phyloP scores from a whole-genome alignment of 2,113 vertebrate species.

The Melanostigma gelatinosum region DNA sequence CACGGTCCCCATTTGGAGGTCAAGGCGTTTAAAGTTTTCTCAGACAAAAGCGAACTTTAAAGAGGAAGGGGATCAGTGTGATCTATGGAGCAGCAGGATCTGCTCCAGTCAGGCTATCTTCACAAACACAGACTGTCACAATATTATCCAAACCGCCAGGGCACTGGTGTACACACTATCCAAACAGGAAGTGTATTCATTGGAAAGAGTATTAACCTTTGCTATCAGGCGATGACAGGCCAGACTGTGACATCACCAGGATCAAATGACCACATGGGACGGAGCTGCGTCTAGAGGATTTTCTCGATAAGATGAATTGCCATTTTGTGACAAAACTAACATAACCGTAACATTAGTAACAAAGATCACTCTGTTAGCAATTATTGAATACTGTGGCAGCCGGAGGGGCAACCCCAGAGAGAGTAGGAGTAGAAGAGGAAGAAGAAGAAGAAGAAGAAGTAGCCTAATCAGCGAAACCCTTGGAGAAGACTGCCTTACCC shows the following conservation, averaged over 20 bases:
- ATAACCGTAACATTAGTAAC: slow-evolving; percentile 62
- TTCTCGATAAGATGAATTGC: slow-evolving; percentile 70
- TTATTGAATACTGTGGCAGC: slow-evolving; percentile 61
- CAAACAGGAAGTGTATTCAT: slow-evolving; percentile 67
- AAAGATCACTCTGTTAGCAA: slow-evolving; percentile 67
- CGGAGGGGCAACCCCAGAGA: too few relatives aligned
- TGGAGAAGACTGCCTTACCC: too few relatives aligned
- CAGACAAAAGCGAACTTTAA: slow-evolving; percentile 5
- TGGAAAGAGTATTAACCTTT: slow-evolving; percentile 60
- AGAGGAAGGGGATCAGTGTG: slow-evolving; percentile 16
- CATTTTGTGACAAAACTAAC: slow-evolving; percentile 67
- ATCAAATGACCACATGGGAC: slow-evolving; percentile 65
- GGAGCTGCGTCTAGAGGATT: slow-evolving; percentile 52
- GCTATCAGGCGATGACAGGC: slow-evolving; percentile 62
- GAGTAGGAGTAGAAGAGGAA: too few relatives aligned
- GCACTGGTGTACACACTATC: slow-evolving; percentile 38
- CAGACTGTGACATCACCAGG: slow-evolving; percentile 67
- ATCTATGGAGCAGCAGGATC: slow-evolving; percentile 1
- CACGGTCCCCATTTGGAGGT: slow-evolving; percentile 45
- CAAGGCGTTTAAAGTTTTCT: slow-evolving; percentile 32
- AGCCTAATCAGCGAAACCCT: too few relatives aligned
- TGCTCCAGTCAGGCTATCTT: slow-evolving; percentile 28
- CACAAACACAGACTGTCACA: slow-evolving; percentile 73
- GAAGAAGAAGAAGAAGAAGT: too few relatives aligned
- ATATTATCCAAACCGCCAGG: slow-evolving; percentile 68